phyloP scores from a whole-genome alignment of 2,113 vertebrate species.

The Calonectris borealis region DNA sequence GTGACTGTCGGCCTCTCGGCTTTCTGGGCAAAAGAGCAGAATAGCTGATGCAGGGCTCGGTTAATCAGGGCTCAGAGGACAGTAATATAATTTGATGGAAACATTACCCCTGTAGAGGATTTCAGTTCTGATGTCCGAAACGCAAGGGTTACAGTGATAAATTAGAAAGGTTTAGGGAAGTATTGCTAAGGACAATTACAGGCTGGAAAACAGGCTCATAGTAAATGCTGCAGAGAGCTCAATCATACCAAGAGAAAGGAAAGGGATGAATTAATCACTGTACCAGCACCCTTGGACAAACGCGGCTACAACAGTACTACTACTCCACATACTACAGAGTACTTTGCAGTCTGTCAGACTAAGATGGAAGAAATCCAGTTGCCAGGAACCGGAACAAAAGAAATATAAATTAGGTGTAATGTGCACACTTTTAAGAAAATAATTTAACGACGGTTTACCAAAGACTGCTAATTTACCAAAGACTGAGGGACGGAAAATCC shows the following conservation, averaged over 20 bases:
- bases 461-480: background rate
- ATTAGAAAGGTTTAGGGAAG: background rate
- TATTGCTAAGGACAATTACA: background rate
- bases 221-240: background rate
- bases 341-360: background rate
- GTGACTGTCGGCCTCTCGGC: background rate
- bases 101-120: background rate
- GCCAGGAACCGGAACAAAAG: background rate
- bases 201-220: background rate
- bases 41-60: conserved; percentile 11
- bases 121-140: background rate
- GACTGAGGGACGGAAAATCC: background rate
- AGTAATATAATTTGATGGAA: background rate
- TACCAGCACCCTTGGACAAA: background rate
- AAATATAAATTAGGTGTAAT: background rate
- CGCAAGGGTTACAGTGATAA: background rate
- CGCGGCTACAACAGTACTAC: background rate
- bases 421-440: background rate
- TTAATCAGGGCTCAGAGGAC: background rate
- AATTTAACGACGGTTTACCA: background rate
- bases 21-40: background rate
- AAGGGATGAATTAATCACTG: background rate
- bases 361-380: background rate
- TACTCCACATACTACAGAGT: background rate
- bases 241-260: background rate